Conservation (phyloP, 2,888 invertebrate species). For the Emmelina monodactyla region DNA sequence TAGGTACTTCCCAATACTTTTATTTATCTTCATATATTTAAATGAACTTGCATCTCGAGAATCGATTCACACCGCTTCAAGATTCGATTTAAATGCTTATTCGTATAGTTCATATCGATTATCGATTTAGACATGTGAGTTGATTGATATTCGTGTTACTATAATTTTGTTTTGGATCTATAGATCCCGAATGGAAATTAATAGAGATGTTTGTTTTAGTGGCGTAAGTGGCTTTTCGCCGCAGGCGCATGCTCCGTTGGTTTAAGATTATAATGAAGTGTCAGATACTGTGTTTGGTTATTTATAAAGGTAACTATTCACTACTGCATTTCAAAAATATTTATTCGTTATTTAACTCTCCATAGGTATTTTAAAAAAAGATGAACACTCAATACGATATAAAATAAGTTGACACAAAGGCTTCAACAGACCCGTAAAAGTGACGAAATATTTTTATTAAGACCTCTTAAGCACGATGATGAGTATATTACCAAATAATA, state of each 20-base stretch:
- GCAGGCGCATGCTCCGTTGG: slow-evolving; percentile 39
- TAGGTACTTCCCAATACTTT: no score
- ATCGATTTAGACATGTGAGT: slow-evolving; percentile 30
- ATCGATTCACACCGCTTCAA: not conserved
- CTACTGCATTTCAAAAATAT: no score
- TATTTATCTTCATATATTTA: no score
- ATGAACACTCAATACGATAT: no score
- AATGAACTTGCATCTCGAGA: no score
- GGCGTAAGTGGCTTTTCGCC: slow-evolving; percentile 28
- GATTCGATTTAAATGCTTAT: slow-evolving; percentile 30
- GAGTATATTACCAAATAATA: no score
- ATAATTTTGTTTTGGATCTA: slow-evolving; percentile 28
- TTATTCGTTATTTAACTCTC: no score
- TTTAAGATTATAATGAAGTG: slow-evolving; percentile 44
- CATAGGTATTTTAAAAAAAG: no score
- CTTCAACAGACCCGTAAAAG: no score
- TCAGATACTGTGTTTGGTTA: slow-evolving; percentile 35
- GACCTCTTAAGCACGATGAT: no score
- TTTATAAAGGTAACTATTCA: slow-evolving; percentile 27
- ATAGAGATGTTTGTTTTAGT: slow-evolving; percentile 61
- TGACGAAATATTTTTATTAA: no score
- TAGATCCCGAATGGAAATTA: slow-evolving; percentile 30
- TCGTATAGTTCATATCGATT: slow-evolving; percentile 36
- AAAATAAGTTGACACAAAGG: no score
- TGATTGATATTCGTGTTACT: slow-evolving; percentile 48